Percentiles rank a stretch among this genome's conserved stretches.
phyloP scores from a whole-genome alignment of 1,140 invertebrate genomes.

The Diploscapter pachys region DNA sequence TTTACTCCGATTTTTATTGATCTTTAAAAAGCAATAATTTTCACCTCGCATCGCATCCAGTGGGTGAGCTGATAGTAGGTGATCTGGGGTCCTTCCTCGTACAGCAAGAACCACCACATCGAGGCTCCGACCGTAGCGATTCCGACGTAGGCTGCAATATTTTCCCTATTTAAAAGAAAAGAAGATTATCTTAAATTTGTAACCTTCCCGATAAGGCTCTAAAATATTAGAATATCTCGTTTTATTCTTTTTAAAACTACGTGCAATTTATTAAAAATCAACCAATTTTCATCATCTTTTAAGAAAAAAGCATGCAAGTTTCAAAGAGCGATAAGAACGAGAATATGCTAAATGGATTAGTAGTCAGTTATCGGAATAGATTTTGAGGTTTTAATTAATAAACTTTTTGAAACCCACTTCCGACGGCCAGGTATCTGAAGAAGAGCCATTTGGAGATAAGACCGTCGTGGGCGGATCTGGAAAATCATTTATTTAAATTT shows the following conservation, averaged over 20 bases:
- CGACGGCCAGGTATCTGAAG: conserved; percentile 95
- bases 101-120: conserved; percentile 98
- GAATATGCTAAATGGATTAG: background rate
- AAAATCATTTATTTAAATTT: too few species aligned
- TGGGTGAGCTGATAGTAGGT: conserved; percentile 80
- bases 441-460: conserved; percentile 99
- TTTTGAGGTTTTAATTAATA: background rate
- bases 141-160: conserved; percentile 74
- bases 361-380: too few species aligned
- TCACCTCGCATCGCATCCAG: conserved; percentile 28
- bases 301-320: too few species aligned
- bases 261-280: too few species aligned
- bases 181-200: too few species aligned
- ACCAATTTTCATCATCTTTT: too few species aligned
- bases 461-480: conserved; percentile 87
- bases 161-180: background rate
- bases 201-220: too few species aligned
- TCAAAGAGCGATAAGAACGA: conserved; percentile 13
- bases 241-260: too few species aligned
- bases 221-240: too few species aligned
- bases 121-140: conserved; percentile 96
- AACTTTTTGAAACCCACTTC: conserved; percentile 61
- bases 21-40: background rate
- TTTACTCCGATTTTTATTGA: too few species aligned
- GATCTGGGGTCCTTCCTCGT: conserved; percentile 85